phyloP scores from a whole-genome alignment of 2,113 vertebrate genomes.

The Herpailurus yagouaroundi region DNA sequence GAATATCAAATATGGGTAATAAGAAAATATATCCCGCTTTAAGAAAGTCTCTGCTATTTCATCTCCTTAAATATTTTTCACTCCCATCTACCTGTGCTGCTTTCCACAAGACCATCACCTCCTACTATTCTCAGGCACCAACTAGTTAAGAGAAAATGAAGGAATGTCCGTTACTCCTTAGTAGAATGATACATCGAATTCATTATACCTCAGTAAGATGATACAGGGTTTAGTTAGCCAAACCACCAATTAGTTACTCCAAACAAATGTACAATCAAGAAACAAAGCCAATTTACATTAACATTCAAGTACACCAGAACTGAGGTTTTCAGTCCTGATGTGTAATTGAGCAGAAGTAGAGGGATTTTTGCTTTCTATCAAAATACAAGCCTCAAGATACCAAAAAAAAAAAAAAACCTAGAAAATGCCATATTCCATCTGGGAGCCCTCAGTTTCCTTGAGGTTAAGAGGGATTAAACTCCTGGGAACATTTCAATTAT shows the following conservation, averaged over 20 bases:
- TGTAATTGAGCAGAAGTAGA: background rate
- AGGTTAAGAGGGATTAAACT: background rate
- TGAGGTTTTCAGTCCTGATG: background rate
- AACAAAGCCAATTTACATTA: background rate
- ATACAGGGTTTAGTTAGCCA: background rate
- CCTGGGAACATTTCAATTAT: background rate
- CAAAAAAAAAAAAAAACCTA: background rate
- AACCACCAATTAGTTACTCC: background rate
- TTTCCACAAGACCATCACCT: background rate
- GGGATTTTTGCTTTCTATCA: background rate
- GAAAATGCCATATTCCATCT: background rate
- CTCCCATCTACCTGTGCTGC: background rate
- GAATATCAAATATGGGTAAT: background rate
- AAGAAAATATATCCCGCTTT: background rate
- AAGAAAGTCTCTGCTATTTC: background rate
- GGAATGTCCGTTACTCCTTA: no score
- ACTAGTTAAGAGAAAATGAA: background rate
- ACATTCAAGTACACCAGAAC: background rate
- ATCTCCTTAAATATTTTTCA: background rate
- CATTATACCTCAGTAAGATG: background rate
- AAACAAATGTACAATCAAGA: background rate
- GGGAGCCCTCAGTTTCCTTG: background rate
- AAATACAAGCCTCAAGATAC: background rate
- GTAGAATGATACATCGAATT: background rate
- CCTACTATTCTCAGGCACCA: background rate